A percentile compares a stretch with the other conserved stretches of the same genome.
Evolutionary conservation across 2,797 vertebrate genomes (phyloP).

Genomic region (Poeciliopsis gracilis): DNA sequence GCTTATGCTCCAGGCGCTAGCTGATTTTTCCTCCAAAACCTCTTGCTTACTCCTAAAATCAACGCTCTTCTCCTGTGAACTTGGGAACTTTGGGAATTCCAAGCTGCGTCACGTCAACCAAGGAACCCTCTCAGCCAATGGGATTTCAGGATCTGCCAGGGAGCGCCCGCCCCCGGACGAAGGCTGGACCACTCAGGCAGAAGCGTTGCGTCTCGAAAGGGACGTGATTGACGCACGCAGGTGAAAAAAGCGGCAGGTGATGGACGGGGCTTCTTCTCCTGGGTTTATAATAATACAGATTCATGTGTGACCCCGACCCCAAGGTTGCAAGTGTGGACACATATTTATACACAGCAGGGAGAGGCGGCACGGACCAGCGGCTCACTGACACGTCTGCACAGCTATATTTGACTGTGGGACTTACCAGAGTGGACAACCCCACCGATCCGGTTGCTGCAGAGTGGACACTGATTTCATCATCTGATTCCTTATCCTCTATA

Average conservation of each 20-base stretch:
- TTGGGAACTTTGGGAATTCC: conserved; percentile 83
- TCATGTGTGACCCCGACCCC: conserved; percentile 49
- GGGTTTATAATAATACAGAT: conserved; percentile 54
- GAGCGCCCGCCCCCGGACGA: conserved; percentile 48
- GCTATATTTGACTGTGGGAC: conserved; percentile 79
- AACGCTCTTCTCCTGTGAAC: conserved; percentile 66
- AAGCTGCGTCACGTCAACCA: conserved; percentile 71
- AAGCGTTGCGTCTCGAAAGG: conserved; percentile 54
- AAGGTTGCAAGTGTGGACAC: conserved; percentile 30
- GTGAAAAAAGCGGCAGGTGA: conserved; percentile 71
- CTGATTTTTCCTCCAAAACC: conserved; percentile 27
- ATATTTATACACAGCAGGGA: conserved; percentile 58
- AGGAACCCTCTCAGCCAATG: conserved; percentile 61
- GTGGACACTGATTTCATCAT: conserved; percentile 62
- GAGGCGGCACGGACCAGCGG: conserved; percentile 63
- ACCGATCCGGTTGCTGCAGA: conserved; percentile 48
- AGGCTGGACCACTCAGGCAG: conserved; percentile 61
- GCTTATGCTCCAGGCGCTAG: conserved; percentile 37
- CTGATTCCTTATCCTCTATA: conserved; percentile 36
- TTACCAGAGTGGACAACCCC: conserved; percentile 72
- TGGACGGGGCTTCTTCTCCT: conserved; percentile 28
- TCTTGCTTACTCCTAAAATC: conserved; percentile 22
- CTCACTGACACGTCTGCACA: conserved; percentile 79
- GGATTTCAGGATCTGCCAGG: conserved; percentile 28
- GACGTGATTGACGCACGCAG: conserved; percentile 79